Conservation (phyloP, 1,140 invertebrate species). For the Caerostris extrusa region DNA sequence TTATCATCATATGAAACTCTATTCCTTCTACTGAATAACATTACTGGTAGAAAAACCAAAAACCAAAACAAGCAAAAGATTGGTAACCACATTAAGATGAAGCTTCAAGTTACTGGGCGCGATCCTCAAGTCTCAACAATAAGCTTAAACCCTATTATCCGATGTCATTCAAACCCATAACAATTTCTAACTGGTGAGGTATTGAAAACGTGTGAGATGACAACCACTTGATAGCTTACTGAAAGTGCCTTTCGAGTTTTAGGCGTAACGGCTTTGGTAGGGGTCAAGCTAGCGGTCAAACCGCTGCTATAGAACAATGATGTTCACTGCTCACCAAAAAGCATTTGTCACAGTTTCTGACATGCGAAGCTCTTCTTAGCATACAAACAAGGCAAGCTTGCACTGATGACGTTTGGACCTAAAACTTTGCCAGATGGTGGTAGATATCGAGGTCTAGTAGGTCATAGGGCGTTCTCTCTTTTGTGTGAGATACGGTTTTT, state of each 20-base stretch:
- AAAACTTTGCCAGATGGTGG: background rate
- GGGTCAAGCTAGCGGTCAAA: slow-evolving; percentile 5
- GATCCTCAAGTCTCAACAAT: background rate
- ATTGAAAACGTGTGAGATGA: background rate
- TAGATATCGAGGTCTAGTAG: background rate
- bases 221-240: background rate
- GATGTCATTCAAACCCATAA: slow-evolving; percentile 41
- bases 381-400: slow-evolving; percentile 22
- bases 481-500: background rate
- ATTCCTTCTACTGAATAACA: too few relatives aligned
- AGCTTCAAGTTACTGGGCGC: background rate
- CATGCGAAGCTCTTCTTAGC: background rate
- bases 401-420: background rate
- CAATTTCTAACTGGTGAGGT: background rate
- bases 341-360: slow-evolving; percentile 46
- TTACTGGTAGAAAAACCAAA: background rate
- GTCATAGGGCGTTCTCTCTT: background rate
- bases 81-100: background rate
- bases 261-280: slow-evolving; percentile 26
- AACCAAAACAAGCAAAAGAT: background rate
- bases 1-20: too few relatives aligned
- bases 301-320: background rate
- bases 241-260: slow-evolving; percentile 3
- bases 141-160: background rate
- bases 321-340: background rate